A percentile compares a stretch with the other conserved stretches of the same genome.
Conservation (phyloP, 1,140 invertebrate genomes). For the Odontomachus brunneus region DNA sequence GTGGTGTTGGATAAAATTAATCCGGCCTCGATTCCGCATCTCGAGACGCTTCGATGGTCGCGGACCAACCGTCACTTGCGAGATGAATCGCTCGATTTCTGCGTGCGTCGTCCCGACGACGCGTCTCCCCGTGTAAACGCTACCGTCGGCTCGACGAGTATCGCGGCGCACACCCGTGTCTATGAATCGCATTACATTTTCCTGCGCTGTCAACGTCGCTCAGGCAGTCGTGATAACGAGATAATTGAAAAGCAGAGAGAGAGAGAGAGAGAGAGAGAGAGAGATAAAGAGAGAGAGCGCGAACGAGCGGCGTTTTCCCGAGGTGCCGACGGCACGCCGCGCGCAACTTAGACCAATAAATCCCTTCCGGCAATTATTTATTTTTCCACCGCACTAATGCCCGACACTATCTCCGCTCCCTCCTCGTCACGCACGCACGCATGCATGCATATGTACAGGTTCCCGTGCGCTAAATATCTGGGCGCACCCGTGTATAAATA, state of each 20-base stretch:
- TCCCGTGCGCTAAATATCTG: slow-evolving; percentile 57
- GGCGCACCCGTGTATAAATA: slow-evolving; percentile 56
- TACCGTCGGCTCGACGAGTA: too few species aligned
- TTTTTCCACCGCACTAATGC: slow-evolving; percentile 50
- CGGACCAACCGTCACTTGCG: too few species aligned
- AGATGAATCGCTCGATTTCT: too few species aligned
- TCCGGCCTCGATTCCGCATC: too few species aligned
- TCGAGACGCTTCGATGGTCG: too few species aligned
- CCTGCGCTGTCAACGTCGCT: slow-evolving; percentile 48
- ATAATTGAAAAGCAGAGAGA: slow-evolving; percentile 50
- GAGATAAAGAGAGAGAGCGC: not conserved
- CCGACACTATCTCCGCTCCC: not conserved
- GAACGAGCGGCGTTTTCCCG: too few species aligned
- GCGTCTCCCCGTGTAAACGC: too few species aligned
- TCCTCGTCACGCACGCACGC: slow-evolving; percentile 35
- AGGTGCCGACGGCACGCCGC: slow-evolving; percentile 2
- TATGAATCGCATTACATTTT: slow-evolving; percentile 47
- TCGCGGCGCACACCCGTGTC: slow-evolving; percentile 25
- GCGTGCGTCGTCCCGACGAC: not conserved
- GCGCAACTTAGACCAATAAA: slow-evolving; percentile 74
- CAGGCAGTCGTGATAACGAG: slow-evolving; percentile 34
- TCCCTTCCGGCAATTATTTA: slow-evolving; percentile 73
- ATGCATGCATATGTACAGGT: slow-evolving; percentile 26
- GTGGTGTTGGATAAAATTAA: too few species aligned
- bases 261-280: not conserved